phyloP scores from a whole-genome alignment of 2,888 invertebrate genomes.

The Erebia epiphron region DNA sequence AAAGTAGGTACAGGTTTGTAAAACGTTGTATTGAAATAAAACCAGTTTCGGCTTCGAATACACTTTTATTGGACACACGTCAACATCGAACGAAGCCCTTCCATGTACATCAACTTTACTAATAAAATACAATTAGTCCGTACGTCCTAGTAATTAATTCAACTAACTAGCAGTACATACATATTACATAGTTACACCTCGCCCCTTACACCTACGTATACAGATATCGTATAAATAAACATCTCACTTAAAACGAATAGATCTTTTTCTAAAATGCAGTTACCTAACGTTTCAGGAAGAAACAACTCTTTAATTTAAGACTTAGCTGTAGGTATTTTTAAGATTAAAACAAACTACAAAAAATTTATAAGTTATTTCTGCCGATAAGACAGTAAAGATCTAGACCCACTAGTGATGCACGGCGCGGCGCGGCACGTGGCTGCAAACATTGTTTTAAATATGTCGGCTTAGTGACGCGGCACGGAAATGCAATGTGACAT shows the following conservation, averaged over 20 bases:
- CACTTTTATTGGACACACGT: constrained; percentile 79
- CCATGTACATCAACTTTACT: constrained; percentile 74
- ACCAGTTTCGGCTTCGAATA: constrained; percentile 71
- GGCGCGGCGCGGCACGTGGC: no score
- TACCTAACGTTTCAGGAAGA: neutral
- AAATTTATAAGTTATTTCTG: no score
- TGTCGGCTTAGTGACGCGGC: no score
- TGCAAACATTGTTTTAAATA: no score
- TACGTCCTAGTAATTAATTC: constrained; percentile 51
- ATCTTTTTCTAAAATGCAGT: constrained; percentile 5
- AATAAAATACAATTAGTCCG: constrained; percentile 62
- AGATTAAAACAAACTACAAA: no score
- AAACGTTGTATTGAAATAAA: constrained; percentile 47
- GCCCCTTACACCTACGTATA: constrained; percentile 39
- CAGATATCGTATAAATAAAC: constrained; percentile 56
- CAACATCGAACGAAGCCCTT: constrained; percentile 63
- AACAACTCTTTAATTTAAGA: no score
- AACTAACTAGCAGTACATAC: constrained; percentile 55
- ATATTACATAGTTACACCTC: constrained; percentile 38
- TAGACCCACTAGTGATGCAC: no score
- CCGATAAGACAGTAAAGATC: no score
- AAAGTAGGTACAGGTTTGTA: neutral
- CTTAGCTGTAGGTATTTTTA: no score
- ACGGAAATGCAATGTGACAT: no score
- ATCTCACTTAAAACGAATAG: constrained; percentile 45